These are phyloP conservation scores for Andrena bucephala DNA, from an alignment of 2,888 invertebrate species.

Conservation along the genomic window DNA sequence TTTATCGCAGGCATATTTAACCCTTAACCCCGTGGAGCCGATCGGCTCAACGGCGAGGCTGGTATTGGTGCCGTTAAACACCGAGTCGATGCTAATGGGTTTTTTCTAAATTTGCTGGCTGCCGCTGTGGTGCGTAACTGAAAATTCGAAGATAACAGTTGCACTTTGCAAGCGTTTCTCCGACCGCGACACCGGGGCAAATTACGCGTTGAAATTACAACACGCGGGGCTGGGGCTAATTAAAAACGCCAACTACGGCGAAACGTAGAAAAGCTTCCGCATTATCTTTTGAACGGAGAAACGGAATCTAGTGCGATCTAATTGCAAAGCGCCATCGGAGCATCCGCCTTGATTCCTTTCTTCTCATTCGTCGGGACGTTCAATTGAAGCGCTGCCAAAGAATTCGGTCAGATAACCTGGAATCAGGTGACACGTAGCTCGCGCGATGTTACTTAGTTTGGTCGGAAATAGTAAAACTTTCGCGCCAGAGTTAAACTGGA, in stretches of 20 bases:
- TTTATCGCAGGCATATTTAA: constrained; percentile 45
- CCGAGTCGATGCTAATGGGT: constrained; percentile 26
- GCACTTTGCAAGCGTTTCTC: constrained; percentile 20
- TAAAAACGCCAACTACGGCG: neutral
- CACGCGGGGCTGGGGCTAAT: neutral
- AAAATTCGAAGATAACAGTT: constrained; percentile 33
- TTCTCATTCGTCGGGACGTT: neutral
- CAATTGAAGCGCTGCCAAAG: neutral
- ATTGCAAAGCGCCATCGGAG: neutral
- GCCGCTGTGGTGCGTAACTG: constrained; percentile 13
- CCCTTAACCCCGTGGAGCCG: constrained; percentile 35
- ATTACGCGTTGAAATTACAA: constrained; percentile 3
- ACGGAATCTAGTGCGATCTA: neutral
- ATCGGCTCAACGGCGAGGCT: constrained; percentile 21
- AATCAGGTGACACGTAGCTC: no score
- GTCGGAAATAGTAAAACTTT: neutral
- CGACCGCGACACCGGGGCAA: neutral
- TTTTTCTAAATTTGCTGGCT: constrained; percentile 27
- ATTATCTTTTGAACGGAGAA: neutral
- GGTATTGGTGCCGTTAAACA: constrained; percentile 28
- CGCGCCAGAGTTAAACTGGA: neutral
- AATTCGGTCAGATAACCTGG: no score
- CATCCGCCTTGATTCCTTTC: neutral
- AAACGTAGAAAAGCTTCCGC: neutral
- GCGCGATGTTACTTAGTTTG: no score